A percentile compares a stretch with the other conserved stretches of the same genome.
phyloP scores from a whole-genome alignment of 2,888 invertebrate genomes.

The Hirtodrosophila trivittata region DNA sequence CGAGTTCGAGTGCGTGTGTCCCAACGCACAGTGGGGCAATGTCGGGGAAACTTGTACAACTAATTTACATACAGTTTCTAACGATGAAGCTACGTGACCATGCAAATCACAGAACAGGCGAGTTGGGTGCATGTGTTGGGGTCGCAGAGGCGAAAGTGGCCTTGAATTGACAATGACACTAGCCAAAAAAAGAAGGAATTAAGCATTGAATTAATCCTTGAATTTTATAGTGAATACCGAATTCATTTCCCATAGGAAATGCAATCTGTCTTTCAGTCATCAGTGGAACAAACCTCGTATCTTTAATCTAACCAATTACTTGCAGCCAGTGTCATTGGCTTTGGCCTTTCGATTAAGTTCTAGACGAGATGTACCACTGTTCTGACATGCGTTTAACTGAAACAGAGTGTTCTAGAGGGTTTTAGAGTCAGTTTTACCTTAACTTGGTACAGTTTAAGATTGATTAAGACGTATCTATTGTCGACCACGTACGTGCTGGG shows the following conservation, averaged over 20 bases:
- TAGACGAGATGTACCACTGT: slow-evolving; percentile 1
- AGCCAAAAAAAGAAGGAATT: neutral
- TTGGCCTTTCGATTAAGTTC: neutral
- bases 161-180: slow-evolving; percentile 11
- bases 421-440: neutral
- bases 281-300: too few species aligned
- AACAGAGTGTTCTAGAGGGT: neutral
- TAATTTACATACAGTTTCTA: slow-evolving; percentile 64
- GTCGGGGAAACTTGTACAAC: slow-evolving; percentile 51
- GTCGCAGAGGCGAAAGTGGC: slow-evolving; percentile 6
- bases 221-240: too few species aligned
- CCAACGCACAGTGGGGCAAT: slow-evolving; percentile 22
- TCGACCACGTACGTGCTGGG: slow-evolving; percentile 58
- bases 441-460: slow-evolving; percentile 51
- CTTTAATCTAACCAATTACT: neutral
- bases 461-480: slow-evolving; percentile 78
- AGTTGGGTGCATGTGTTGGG: slow-evolving; percentile 32
- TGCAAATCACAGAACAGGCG: slow-evolving; percentile 51
- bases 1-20: slow-evolving; percentile 27
- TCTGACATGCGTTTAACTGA: slow-evolving; percentile 7
- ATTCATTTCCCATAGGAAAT: too few species aligned
- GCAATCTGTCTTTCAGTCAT: too few species aligned
- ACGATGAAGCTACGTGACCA: slow-evolving; percentile 53
- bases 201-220: neutral
- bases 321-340: slow-evolving; percentile 20